Conservation (phyloP, 2,113 vertebrate genomes). For the Prochilodus magdalenae region DNA sequence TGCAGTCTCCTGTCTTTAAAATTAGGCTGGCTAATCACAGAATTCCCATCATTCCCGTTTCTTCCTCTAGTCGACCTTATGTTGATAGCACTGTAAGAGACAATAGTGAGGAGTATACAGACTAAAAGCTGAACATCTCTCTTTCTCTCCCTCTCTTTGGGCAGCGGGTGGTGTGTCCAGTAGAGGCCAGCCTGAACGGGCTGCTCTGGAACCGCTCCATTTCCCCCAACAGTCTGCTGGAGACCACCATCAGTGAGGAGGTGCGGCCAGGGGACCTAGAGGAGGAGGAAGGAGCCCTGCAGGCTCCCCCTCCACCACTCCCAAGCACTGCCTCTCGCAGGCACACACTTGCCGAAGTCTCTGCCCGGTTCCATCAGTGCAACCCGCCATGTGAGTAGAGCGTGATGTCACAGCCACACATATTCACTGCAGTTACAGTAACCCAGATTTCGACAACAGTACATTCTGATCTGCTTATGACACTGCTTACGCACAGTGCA, state of each 20-base stretch:
- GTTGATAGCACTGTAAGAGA: no score
- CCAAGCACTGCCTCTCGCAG: slow-evolving; percentile 84
- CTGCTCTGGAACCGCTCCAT: slow-evolving; percentile 84
- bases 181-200: slow-evolving; percentile 83
- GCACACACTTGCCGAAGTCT: slow-evolving; percentile 93
- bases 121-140: not conserved
- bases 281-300: slow-evolving; percentile 82
- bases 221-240: slow-evolving; percentile 89
- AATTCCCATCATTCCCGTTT: not conserved
- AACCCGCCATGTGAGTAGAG: slow-evolving; percentile 85
- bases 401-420: slow-evolving; percentile 31
- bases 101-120: no score
- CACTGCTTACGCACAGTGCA: not conserved
- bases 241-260: slow-evolving; percentile 89
- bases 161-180: slow-evolving; percentile 86
- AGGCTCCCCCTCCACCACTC: slow-evolving; percentile 67
- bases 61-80: no score
- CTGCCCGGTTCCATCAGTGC: slow-evolving; percentile 85
- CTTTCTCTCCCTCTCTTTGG: not conserved
- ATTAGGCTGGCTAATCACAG: no score
- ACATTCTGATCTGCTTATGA: not conserved
- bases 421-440: not conserved
- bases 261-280: slow-evolving; percentile 82
- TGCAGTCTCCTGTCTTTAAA: no score
- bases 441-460: not conserved